Percentiles rank a stretch among this genome's conserved stretches.
phyloP scores from a whole-genome alignment of 2,113 vertebrate genomes.

The Microtus oregoni region DNA sequence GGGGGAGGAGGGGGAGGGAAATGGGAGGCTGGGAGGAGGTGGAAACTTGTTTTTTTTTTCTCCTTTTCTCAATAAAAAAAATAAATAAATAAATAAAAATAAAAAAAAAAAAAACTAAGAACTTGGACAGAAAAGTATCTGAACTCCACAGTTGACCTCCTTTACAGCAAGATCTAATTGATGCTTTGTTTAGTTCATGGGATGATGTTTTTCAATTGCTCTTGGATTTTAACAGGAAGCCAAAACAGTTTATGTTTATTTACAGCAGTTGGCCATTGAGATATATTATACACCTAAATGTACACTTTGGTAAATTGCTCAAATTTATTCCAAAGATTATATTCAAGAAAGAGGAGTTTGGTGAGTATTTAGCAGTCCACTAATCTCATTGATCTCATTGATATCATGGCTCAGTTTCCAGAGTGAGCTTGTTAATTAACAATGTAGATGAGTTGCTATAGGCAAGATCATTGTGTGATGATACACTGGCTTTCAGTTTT shows the following conservation, averaged over 20 bases:
- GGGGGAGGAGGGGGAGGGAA: too few relatives aligned
- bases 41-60: too few relatives aligned
- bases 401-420: constrained; percentile 72
- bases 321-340: constrained; percentile 65
- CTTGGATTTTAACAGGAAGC: constrained; percentile 1
- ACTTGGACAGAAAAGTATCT: background rate
- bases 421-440: constrained; percentile 79
- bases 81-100: too few relatives aligned
- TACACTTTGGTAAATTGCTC: constrained; percentile 33
- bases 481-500: constrained; percentile 65
- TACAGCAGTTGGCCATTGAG: background rate
- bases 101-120: too few relatives aligned
- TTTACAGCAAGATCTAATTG: background rate
- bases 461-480: constrained; percentile 72
- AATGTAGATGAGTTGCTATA: constrained; percentile 78
- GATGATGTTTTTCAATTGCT: constrained; percentile 24
- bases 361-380: constrained; percentile 59
- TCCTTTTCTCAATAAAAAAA: too few relatives aligned
- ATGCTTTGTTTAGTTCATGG: constrained; percentile 33
- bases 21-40: too few relatives aligned
- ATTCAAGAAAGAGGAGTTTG: constrained; percentile 60
- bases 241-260: constrained; percentile 39
- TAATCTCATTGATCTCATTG: constrained; percentile 44
- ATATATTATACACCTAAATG: background rate
- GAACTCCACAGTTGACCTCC: background rate